Conservation (phyloP, 2,797 vertebrate genomes). For the Astyanax mexicanus region DNA sequence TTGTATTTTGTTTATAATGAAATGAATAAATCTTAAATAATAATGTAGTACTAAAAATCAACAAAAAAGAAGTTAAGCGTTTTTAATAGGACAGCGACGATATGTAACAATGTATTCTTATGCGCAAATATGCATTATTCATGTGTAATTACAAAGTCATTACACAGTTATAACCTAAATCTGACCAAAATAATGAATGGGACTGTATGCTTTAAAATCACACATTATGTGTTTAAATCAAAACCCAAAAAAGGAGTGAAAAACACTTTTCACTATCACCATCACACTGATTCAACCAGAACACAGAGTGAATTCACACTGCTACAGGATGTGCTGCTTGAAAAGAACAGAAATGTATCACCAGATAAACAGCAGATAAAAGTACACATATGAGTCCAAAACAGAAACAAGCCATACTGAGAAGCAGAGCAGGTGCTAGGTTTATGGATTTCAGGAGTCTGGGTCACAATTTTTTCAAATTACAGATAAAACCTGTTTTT, state of each 20-base stretch:
- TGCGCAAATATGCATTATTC: too few species aligned
- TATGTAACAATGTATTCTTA: too few species aligned
- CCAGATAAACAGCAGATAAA: neutral
- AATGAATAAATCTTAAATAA: too few species aligned
- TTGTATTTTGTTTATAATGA: too few species aligned
- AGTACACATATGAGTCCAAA: neutral
- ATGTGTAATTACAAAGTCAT: too few species aligned
- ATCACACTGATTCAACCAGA: neutral
- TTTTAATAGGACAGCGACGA: too few species aligned
- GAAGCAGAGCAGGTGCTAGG: neutral
- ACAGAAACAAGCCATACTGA: neutral
- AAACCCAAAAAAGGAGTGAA: neutral
- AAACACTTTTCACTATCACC: neutral
- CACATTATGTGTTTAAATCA: neutral
- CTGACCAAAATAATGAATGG: neutral
- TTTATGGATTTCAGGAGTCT: too few species aligned
- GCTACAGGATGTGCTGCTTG: neutral
- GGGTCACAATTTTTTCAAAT: too few species aligned
- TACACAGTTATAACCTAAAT: too few species aligned
- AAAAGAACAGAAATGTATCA: neutral
- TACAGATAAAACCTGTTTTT: too few species aligned
- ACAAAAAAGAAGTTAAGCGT: too few species aligned
- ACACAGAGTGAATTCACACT: neutral
- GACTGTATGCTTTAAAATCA: neutral
- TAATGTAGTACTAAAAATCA: too few species aligned